These are phyloP conservation scores for Salticus scenicus DNA, from an alignment of 2,888 invertebrate species.

Conservation along the genomic window DNA sequence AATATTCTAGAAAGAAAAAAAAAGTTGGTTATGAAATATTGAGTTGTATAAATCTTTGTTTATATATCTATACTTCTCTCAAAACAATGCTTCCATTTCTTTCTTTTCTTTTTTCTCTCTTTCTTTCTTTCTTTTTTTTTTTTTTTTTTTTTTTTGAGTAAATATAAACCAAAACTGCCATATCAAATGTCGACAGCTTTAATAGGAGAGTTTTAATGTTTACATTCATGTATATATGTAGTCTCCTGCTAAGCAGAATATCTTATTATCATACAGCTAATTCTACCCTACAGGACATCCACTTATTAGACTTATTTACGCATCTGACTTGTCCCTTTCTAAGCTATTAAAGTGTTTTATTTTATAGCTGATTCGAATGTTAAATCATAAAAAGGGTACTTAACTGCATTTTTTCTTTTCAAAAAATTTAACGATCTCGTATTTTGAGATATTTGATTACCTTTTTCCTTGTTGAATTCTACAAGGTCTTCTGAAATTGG, in stretches of 20 bases:
- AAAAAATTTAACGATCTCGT: constrained; percentile 7
- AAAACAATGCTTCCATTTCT: no score
- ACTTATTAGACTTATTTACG: background rate
- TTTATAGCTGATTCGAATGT: constrained; percentile 5
- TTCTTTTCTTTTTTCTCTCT: no score
- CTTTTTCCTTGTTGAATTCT: background rate
- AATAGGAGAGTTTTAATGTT: no score
- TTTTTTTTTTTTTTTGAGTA: no score
- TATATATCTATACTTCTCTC: no score
- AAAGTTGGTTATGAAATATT: no score
- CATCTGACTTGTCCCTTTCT: background rate
- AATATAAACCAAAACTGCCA: no score
- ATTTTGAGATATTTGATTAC: background rate
- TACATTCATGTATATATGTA: background rate
- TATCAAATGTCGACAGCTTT: no score
- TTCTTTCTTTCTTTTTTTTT: no score
- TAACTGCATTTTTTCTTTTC: background rate
- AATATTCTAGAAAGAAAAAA: no score
- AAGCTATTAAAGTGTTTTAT: background rate
- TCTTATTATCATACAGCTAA: background rate
- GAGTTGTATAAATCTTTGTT: no score
- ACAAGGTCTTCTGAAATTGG: constrained; percentile 2
- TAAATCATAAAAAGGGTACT: background rate
- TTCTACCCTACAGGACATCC: background rate
- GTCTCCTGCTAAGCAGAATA: constrained; percentile 4